Conservation (phyloP, 2,888 invertebrate species). For the Marasmarcha lunaedactyla region DNA sequence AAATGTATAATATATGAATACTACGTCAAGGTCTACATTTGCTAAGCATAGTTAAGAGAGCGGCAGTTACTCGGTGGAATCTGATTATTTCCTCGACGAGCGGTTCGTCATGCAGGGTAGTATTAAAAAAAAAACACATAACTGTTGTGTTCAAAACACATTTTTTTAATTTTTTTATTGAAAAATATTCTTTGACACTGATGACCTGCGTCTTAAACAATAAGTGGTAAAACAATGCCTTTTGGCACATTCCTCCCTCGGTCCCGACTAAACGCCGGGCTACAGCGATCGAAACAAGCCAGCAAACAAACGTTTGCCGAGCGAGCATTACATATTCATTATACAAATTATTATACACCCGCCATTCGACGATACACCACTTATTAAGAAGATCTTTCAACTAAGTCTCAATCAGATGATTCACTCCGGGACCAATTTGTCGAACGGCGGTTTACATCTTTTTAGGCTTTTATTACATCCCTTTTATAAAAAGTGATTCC, state of each 20-base stretch:
- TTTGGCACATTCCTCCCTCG: conserved; percentile 32
- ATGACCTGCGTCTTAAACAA: conserved; percentile 37
- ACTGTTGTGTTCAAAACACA: conserved; percentile 68
- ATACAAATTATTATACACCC: conserved; percentile 15
- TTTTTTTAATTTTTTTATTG: conserved; percentile 64
- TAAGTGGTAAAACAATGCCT: conserved; percentile 22
- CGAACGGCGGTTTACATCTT: background rate
- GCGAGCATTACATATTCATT: conserved; percentile 26
- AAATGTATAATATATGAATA: too few relatives aligned
- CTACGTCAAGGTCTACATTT: too few relatives aligned
- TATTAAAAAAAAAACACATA: conserved; percentile 46
- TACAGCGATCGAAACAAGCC: conserved; percentile 10
- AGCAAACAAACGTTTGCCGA: conserved; percentile 9
- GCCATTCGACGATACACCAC: conserved; percentile 1
- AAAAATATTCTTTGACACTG: conserved; percentile 60
- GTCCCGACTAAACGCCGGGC: conserved; percentile 21
- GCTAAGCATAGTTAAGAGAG: too few relatives aligned
- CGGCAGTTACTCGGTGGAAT: too few relatives aligned
- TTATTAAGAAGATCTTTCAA: too few relatives aligned
- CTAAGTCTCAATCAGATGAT: too few relatives aligned
- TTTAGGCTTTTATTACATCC: background rate
- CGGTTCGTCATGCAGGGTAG: too few relatives aligned
- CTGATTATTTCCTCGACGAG: too few relatives aligned
- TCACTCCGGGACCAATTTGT: background rate
- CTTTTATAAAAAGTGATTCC: conserved; percentile 1